Conservation (phyloP, 2,113 vertebrate species). For the Siniperca chuatsi region DNA sequence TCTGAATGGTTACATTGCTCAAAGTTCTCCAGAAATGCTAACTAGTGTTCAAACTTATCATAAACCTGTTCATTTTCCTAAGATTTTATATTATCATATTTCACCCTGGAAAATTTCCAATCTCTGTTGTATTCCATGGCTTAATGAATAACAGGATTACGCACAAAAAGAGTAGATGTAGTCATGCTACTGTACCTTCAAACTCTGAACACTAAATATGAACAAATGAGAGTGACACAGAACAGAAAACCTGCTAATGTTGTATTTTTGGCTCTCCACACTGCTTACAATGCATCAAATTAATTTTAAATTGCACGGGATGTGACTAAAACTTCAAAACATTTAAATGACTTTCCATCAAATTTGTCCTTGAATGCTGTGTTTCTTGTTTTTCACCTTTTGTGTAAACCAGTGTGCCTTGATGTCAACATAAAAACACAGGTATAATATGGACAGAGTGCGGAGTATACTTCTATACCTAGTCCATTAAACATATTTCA, state of each 20-base stretch:
- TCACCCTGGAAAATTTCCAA: constrained; percentile 6
- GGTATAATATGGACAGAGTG: not conserved
- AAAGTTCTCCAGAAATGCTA: constrained; percentile 36
- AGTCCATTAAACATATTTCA: constrained; percentile 57
- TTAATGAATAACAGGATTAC: constrained; percentile 32
- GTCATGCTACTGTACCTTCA: constrained; percentile 4
- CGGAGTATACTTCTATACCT: constrained; percentile 1
- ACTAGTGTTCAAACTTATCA: constrained; percentile 16
- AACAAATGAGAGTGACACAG: constrained; percentile 4
- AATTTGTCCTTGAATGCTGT: constrained; percentile 47
- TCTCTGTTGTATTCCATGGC: constrained; percentile 4
- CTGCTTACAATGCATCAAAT: constrained; percentile 56
- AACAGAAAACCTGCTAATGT: constrained; percentile 26
- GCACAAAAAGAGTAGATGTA: not conserved
- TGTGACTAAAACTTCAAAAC: constrained; percentile 54
- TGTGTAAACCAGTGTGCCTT: constrained; percentile 9
- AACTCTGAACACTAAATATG: constrained; percentile 25
- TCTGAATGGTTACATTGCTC: constrained; percentile 28
- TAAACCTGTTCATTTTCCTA: constrained; percentile 12
- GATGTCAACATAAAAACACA: constrained; percentile 15
- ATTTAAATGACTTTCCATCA: constrained; percentile 56
- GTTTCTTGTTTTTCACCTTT: constrained; percentile 42
- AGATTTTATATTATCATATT: constrained; percentile 2
- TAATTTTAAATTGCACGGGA: constrained; percentile 48
- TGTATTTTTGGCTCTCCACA: constrained; percentile 37